Percentiles rank a stretch among this genome's conserved stretches.
These are phyloP conservation scores for Aplocera efformata DNA, from an alignment of 2,888 invertebrate species.

Conservation along the genomic window DNA sequence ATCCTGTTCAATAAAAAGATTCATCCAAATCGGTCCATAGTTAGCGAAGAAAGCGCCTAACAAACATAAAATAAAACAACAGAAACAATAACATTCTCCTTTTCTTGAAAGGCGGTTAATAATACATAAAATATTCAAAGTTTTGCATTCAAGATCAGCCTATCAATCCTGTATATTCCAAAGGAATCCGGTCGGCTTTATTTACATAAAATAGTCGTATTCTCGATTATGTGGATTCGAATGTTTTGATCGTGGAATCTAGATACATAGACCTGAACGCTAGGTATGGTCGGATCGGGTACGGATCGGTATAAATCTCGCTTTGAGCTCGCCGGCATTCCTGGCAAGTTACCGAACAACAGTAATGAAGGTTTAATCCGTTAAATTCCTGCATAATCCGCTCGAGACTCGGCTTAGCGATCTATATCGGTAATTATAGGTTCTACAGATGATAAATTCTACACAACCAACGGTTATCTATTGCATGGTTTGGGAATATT, in stretches of 20 bases:
- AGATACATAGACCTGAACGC: constrained; percentile 26
- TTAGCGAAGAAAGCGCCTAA: too few species aligned
- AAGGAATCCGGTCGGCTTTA: constrained; percentile 34
- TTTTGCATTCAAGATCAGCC: too few species aligned
- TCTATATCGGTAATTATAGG: constrained; percentile 39
- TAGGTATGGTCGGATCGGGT: constrained; percentile 13
- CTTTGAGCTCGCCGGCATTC: constrained; percentile 56
- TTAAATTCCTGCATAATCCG: constrained; percentile 57
- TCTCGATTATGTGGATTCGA: constrained; percentile 46
- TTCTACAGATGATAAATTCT: constrained; percentile 1
- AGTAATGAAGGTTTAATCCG: constrained; percentile 71
- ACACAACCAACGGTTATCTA: too few species aligned
- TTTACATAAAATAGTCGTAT: constrained; percentile 61
- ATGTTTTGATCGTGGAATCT: constrained; percentile 54
- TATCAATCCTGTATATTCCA: constrained; percentile 18
- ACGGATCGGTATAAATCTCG: constrained; percentile 52
- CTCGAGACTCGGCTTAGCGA: constrained; percentile 42
- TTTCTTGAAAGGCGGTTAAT: too few species aligned
- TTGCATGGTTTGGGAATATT: too few species aligned
- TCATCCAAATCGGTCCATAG: too few species aligned
- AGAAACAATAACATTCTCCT: too few species aligned
- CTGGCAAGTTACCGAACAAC: constrained; percentile 63
- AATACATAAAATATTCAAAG: too few species aligned
- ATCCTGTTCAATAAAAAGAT: too few species aligned
- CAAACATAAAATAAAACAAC: too few species aligned